Base-by-base conservation (phyloP, 2,888 invertebrate species). In the Lasioglossum figueresi region DNA sequence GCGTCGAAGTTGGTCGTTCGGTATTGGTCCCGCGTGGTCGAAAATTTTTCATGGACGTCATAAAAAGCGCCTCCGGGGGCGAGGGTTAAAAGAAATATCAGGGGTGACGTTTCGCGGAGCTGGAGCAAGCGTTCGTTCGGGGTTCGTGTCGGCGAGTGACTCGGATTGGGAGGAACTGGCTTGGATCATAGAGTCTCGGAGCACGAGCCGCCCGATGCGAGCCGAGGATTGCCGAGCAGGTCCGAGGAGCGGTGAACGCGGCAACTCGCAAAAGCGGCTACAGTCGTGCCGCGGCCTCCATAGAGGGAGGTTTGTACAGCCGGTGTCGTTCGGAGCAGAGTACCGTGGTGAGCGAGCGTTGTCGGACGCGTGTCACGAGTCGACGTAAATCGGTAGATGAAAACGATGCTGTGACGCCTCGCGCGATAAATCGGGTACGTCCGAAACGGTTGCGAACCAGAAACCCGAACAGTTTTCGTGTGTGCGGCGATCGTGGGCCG, bases 201-300 rank as follows among this genome's bases (percentile, higher is more conserved):
- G 84, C 89, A 88, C 90, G 91, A 85, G 86, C 82, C 27, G 77
- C 74, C 88, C 93, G 93, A 92, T 79, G 14, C 1, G 0, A 0
- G 52, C 87, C 92, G 92, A 92, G 76, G 48, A 2, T 14, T 1
- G 31, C 89, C 93, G 94, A 93, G 66, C 34, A 1, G 5, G 8
- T 0, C 89, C 92, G 93, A 91, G 80, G 16, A 12, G 27, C 79
- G 66, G 83, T 88, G 90, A 92, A 92, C 93, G 93, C 93, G 93
- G 92, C 93, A 93, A 93, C 91, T 89, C 85, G 85, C 85, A 83
- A 90, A 88, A 91, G 91, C 93, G 91, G 90, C 92, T 92, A 92
- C 93, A 94, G 94, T 94, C 91, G 92, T 93, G 93, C 93, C 94
- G 94, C 94, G 93, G 93, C 94, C 92, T 94, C 91, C 90, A 88